Percentiles rank a stretch among this genome's conserved stretches.
Evolutionary conservation across 2,797 vertebrate species (phyloP).

Genomic region (Sebastes nivosus): DNA sequence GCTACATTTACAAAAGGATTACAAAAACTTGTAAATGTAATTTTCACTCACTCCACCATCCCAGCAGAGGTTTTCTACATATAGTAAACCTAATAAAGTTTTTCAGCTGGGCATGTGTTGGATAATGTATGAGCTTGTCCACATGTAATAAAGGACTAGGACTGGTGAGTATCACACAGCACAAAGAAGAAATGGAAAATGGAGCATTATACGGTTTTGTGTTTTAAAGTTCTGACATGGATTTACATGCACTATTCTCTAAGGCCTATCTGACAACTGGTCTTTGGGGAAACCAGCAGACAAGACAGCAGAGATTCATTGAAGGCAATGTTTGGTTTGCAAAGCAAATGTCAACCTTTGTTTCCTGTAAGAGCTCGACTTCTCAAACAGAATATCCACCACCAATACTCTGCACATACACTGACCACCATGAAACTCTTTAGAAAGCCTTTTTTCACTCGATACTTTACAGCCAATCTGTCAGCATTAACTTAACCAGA

Average conservation of each 20-base stretch:
- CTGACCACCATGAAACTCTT: not conserved
- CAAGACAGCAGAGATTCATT: constrained; percentile 1
- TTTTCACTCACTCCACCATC: no score
- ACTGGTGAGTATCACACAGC: not conserved
- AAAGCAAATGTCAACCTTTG: constrained; percentile 40
- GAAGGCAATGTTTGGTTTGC: constrained; percentile 16
- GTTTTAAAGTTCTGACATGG: not conserved
- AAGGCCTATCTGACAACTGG: not conserved
- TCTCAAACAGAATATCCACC: constrained; percentile 18
- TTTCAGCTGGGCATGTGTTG: no score
- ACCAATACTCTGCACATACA: not conserved
- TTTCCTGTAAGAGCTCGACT: constrained; percentile 2
- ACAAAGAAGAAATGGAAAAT: not conserved
- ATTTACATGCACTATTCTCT: not conserved
- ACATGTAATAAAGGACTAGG: no score
- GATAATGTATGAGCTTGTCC: no score
- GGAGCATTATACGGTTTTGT: not conserved
- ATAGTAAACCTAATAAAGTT: no score
- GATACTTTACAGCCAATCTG: not conserved
- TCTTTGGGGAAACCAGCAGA: not conserved
- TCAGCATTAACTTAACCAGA: not conserved
- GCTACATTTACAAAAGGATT: no score
- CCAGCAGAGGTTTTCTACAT: no score
- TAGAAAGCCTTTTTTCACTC: not conserved
- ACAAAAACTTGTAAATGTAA: no score